A percentile compares a stretch with the other conserved stretches of the same genome.
Evolutionary conservation across 2,113 vertebrate species (phyloP).

Genomic region (Epinephelus moara): DNA sequence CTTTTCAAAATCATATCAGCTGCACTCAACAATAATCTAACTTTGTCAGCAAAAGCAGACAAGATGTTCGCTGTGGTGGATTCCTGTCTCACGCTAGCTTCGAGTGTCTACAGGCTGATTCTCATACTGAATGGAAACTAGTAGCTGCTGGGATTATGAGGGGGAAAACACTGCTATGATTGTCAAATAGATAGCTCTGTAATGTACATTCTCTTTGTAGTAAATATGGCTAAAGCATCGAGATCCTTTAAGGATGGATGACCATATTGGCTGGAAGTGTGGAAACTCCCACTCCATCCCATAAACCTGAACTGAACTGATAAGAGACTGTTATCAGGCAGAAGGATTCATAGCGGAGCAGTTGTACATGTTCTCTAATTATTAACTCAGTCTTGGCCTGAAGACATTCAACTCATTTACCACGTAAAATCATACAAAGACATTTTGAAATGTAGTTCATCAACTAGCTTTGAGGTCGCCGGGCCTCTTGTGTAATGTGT

Average conservation of each 20-base stretch:
- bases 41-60: background rate
- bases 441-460: background rate
- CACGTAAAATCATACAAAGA: slow-evolving; percentile 17
- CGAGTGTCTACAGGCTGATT: background rate
- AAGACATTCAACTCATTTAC: slow-evolving; percentile 42
- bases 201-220: background rate
- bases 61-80: background rate
- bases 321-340: slow-evolving; percentile 73
- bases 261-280: slow-evolving; percentile 18
- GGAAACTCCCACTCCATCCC: slow-evolving; percentile 59
- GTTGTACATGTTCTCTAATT: slow-evolving; percentile 80
- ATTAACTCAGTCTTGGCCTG: slow-evolving; percentile 79
- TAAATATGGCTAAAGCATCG: background rate
- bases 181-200: background rate
- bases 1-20: background rate
- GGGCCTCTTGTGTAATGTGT: background rate
- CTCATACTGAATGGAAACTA: slow-evolving; percentile 1
- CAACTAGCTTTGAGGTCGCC: slow-evolving; percentile 12
- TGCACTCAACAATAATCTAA: background rate
- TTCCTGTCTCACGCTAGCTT: background rate
- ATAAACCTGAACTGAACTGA: slow-evolving; percentile 52
- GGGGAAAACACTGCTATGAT: background rate
- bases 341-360: slow-evolving; percentile 67
- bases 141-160: background rate
- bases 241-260: slow-evolving; percentile 20